phyloP scores from a whole-genome alignment of 2,888 invertebrate genomes.

The Chydorus sphaericus region DNA sequence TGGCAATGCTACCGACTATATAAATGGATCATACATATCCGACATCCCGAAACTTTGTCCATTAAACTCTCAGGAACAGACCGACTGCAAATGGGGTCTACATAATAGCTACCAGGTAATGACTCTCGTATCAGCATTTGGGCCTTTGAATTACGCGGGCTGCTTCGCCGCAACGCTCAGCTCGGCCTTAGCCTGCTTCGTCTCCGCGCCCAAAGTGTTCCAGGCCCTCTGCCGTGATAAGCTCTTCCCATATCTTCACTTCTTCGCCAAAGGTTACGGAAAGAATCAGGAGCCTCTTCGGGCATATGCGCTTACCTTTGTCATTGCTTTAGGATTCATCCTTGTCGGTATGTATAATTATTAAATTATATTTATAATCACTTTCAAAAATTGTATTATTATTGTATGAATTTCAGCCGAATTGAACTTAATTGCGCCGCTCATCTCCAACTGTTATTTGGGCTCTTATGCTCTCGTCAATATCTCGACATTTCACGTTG shows the following conservation, averaged over 20 bases:
- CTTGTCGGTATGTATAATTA: conserved; percentile 32
- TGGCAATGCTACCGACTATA: conserved; percentile 19
- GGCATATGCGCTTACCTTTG: conserved; percentile 36
- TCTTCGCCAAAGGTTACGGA: conserved; percentile 39
- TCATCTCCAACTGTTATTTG: conserved; percentile 35
- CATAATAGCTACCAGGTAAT: conserved; percentile 70
- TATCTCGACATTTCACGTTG: conserved; percentile 33
- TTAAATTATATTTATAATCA: background rate
- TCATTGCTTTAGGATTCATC: conserved; percentile 35
- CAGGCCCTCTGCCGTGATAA: conserved; percentile 40
- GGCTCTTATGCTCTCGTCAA: conserved; percentile 32
- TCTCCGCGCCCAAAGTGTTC: conserved; percentile 65
- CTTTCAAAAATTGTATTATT: background rate
- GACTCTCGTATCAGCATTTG: conserved; percentile 73
- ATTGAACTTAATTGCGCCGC: conserved; percentile 32
- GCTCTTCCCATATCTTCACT: conserved; percentile 36
- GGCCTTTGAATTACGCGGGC: conserved; percentile 84
- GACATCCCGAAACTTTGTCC: conserved; percentile 24
- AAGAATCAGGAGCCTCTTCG: conserved; percentile 36
- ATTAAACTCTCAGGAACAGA: no score
- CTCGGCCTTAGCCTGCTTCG: conserved; percentile 83
- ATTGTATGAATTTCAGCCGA: conserved; percentile 25
- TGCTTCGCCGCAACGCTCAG: conserved; percentile 95
- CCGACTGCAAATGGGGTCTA: conserved; percentile 49
- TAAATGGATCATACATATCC: background rate